Conservation (phyloP, 2,113 vertebrate species). For the Gopherus evgoodei region DNA sequence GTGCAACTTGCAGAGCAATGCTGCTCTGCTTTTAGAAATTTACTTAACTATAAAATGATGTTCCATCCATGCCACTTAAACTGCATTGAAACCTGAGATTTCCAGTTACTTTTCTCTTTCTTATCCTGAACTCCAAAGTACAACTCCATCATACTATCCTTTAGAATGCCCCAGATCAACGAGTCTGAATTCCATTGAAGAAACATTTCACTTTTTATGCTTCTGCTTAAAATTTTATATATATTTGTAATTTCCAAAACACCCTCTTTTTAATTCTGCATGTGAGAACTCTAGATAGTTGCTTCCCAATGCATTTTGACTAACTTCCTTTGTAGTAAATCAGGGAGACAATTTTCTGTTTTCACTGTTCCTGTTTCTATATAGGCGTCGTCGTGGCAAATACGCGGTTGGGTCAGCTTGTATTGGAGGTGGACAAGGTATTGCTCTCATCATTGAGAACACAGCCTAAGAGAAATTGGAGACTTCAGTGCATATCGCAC, state of each 20-base stretch:
- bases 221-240: neutral
- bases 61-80: neutral
- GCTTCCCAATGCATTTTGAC: no score
- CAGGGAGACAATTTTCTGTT: neutral
- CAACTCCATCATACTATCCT: fast-evolving
- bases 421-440: slow-evolving; percentile 96
- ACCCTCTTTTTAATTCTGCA: fast-evolving
- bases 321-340: neutral
- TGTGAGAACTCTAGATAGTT: neutral
- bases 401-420: slow-evolving; percentile 94
- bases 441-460: slow-evolving; percentile 91
- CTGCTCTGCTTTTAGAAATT: neutral
- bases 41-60: neutral
- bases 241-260: fast-evolving
- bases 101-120: neutral
- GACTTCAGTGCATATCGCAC: neutral
- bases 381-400: slow-evolving; percentile 90
- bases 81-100: neutral
- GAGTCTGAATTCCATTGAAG: neutral
- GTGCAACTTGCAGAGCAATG: neutral
- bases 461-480: slow-evolving; percentile 67
- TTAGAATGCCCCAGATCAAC: neutral
- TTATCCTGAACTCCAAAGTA: neutral
- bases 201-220: neutral
- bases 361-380: neutral